A percentile compares a stretch with the other conserved stretches of the same genome.
These are phyloP conservation scores for Pseudomyrmex dendroicus DNA, from an alignment of 1,140 invertebrate species.

Conservation along the genomic window DNA sequence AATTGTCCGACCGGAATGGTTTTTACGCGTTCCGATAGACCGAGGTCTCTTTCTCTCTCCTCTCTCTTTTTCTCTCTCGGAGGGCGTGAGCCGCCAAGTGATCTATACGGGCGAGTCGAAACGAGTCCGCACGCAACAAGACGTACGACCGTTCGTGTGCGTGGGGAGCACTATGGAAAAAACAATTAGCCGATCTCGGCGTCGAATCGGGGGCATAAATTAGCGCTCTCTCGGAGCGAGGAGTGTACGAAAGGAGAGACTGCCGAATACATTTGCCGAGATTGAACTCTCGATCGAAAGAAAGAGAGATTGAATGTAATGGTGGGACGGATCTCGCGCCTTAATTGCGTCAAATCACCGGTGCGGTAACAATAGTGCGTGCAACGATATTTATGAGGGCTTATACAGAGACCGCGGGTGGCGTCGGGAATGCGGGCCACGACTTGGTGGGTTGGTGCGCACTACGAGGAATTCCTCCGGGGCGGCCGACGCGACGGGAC, in stretches of 20 bases:
- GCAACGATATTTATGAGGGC: slow-evolving; percentile 70
- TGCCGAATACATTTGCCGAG: neutral
- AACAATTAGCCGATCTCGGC: slow-evolving; percentile 70
- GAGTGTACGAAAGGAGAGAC: neutral
- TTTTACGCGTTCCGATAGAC: slow-evolving; percentile 52
- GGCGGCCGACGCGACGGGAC: slow-evolving; percentile 57
- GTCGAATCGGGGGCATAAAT: slow-evolving; percentile 64
- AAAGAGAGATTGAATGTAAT: neutral
- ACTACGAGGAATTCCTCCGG: slow-evolving; percentile 48
- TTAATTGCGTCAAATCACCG: slow-evolving; percentile 78
- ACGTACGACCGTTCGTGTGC: slow-evolving; percentile 49
- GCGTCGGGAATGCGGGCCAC: slow-evolving; percentile 61
- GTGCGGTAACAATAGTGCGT: slow-evolving; percentile 69
- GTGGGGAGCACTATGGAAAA: slow-evolving; percentile 42
- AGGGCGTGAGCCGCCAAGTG: slow-evolving; percentile 25
- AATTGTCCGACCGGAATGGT: slow-evolving; percentile 39
- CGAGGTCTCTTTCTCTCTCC: neutral
- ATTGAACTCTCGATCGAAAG: neutral
- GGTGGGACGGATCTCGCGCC: slow-evolving; percentile 72
- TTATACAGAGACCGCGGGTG: slow-evolving; percentile 63
- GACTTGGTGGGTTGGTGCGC: slow-evolving; percentile 44
- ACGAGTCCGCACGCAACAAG: slow-evolving; percentile 64
- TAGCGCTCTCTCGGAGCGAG: slow-evolving; percentile 53
- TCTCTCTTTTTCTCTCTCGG: neutral
- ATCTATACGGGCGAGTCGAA: slow-evolving; percentile 46